Percentiles rank a stretch among this genome's conserved stretches.
These are phyloP conservation scores for Cervus canadensis DNA, from an alignment of 2,113 vertebrate species.

Conservation along the genomic window DNA sequence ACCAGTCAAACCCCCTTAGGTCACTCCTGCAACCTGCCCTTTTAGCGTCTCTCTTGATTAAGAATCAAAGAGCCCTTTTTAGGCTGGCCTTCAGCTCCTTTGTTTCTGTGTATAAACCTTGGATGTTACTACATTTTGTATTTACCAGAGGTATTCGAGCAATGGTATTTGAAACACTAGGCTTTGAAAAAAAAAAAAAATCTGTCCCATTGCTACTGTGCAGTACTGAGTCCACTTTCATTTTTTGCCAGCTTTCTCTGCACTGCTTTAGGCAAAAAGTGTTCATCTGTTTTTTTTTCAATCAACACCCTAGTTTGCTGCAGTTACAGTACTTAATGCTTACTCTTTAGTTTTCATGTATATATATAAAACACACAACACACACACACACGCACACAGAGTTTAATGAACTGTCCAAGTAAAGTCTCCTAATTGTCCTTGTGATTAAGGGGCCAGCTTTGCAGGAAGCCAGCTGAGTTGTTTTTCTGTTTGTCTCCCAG, in stretches of 20 bases:
- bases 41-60: slow-evolving; percentile 18
- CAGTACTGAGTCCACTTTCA: slow-evolving; percentile 45
- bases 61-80: not conserved
- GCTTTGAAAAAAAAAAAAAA: slow-evolving; percentile 3
- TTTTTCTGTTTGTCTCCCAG: not conserved
- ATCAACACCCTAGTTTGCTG: slow-evolving; percentile 1
- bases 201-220: slow-evolving; percentile 34
- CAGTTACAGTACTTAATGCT: not conserved
- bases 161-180: slow-evolving; percentile 40
- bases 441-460: slow-evolving; percentile 35
- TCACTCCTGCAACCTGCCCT: slow-evolving; percentile 16
- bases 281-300: slow-evolving; percentile 10
- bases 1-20: not conserved
- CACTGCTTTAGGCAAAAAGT: slow-evolving; percentile 1
- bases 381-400: not conserved
- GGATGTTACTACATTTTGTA: slow-evolving; percentile 43
- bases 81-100: slow-evolving; percentile 14
- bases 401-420: not conserved
- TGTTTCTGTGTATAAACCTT: slow-evolving; percentile 27
- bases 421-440: not conserved
- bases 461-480: slow-evolving; percentile 26
- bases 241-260: slow-evolving; percentile 44
- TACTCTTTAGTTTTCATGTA: not conserved
- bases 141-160: slow-evolving; percentile 18
- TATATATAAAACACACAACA: not conserved